Evolutionary conservation across 1,140 invertebrate species (phyloP).

Genomic region (Bombus terrestris): DNA sequence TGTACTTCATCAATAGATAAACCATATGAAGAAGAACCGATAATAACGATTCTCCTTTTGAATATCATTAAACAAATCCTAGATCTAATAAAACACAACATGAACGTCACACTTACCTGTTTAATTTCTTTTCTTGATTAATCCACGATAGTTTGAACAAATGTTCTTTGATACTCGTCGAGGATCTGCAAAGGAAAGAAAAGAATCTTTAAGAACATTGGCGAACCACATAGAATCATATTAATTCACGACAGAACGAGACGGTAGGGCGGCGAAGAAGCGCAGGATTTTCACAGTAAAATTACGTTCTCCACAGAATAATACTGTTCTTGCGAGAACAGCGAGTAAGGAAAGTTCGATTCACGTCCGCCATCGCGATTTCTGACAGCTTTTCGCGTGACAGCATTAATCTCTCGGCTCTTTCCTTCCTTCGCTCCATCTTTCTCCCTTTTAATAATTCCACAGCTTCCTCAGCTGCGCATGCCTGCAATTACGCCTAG

Average conservation of each 20-base stretch:
- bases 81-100: too few species aligned
- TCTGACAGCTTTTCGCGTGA: constrained; percentile 8
- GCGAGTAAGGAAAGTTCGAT: constrained; percentile 12
- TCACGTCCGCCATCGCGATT: neutral
- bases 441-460: constrained; percentile 1
- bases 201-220: neutral
- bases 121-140: neutral
- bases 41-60: too few species aligned
- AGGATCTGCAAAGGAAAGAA: neutral
- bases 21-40: too few species aligned
- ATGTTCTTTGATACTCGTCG: neutral
- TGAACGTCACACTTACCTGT: neutral
- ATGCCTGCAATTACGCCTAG: neutral
- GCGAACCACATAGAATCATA: too few species aligned
- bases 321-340: neutral
- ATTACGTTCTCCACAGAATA: neutral
- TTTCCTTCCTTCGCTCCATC: too few species aligned
- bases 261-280: neutral
- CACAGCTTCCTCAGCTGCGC: neutral
- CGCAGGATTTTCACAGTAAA: neutral
- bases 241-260: neutral
- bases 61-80: too few species aligned
- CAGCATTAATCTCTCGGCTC: constrained; percentile 4
- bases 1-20: neutral
- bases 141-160: neutral